Percentiles rank a stretch among this genome's conserved stretches.
phyloP scores from a whole-genome alignment of 2,888 invertebrate genomes.

The Fissipunctia ypsillon region DNA sequence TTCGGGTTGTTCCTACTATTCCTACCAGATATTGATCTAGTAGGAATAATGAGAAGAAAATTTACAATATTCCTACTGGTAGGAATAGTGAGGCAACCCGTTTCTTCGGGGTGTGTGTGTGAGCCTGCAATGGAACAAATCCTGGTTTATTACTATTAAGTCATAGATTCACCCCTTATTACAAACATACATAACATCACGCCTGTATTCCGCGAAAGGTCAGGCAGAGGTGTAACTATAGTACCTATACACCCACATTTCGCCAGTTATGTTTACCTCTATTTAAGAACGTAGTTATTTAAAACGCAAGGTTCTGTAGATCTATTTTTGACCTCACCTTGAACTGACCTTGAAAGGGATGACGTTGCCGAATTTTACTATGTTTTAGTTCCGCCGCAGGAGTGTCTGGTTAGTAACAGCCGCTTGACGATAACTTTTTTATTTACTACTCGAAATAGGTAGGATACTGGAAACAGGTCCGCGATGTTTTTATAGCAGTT shows the following conservation, averaged over 20 bases:
- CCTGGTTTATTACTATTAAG: no score
- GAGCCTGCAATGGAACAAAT: neutral
- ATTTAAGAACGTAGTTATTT: neutral
- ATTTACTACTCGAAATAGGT: neutral
- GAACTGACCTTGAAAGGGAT: constrained; percentile 36
- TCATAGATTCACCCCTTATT: neutral
- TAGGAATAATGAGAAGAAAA: no score
- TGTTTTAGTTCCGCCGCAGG: neutral
- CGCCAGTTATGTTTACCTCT: neutral
- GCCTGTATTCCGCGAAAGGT: neutral
- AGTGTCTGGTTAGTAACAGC: constrained; percentile 6
- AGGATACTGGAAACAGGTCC: neutral
- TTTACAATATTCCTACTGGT: no score
- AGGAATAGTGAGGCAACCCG: no score
- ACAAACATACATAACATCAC: neutral
- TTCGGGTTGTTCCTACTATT: no score
- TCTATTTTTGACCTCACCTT: constrained; percentile 22
- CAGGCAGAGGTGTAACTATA: neutral
- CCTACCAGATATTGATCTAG: no score
- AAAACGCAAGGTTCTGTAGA: neutral
- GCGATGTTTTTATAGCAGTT: neutral
- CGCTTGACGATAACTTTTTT: constrained; percentile 25
- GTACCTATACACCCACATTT: neutral
- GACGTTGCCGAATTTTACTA: constrained; percentile 18
- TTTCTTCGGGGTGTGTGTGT: no score